Conservation (phyloP, 2,888 invertebrate genomes). For the Lepidochitona cinerea region DNA sequence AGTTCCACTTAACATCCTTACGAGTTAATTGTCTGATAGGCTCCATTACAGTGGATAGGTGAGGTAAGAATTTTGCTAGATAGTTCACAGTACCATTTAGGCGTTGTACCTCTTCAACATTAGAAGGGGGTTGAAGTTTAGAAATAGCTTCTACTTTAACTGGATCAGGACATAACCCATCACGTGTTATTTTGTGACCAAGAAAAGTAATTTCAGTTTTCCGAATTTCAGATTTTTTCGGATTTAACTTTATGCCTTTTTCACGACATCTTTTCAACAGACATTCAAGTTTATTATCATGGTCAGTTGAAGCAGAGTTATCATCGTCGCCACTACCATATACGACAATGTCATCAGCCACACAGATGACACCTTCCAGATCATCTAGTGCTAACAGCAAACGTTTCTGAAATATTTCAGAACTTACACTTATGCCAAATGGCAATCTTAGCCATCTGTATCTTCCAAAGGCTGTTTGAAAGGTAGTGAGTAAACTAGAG, state of each 20-base stretch:
- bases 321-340: neutral
- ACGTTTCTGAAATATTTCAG: neutral
- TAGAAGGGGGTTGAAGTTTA: neutral
- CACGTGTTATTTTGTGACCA: neutral
- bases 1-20: neutral
- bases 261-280: too few relatives aligned
- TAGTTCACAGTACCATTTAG: slow-evolving; percentile 13
- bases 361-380: neutral
- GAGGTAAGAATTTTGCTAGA: slow-evolving; percentile 9
- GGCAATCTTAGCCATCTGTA: neutral
- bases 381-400: neutral
- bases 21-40: neutral
- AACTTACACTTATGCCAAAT: neutral
- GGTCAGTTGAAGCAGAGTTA: too few relatives aligned
- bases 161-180: neutral
- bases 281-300: too few relatives aligned
- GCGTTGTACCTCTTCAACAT: slow-evolving; percentile 5
- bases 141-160: slow-evolving; percentile 7
- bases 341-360: neutral
- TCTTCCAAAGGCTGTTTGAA: neutral
- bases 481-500: neutral
- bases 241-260: too few relatives aligned
- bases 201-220: neutral
- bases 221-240: too few relatives aligned
- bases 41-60: slow-evolving; percentile 5